phyloP scores from a whole-genome alignment of 2,888 invertebrate species.

The Lysandra coridon region DNA sequence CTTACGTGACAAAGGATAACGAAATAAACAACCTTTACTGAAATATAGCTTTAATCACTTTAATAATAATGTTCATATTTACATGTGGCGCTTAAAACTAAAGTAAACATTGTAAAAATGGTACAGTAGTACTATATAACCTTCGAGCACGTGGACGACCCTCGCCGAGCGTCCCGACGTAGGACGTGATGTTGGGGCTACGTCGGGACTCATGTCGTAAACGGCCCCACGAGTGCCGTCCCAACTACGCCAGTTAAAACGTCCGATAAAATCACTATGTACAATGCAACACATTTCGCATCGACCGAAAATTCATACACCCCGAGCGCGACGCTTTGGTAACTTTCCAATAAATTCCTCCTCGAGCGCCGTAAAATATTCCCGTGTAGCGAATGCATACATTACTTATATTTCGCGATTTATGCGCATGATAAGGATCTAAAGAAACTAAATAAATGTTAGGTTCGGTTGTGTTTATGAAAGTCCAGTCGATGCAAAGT shows the following conservation, averaged over 20 bases:
- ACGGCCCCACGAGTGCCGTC: not conserved
- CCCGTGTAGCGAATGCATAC: not conserved
- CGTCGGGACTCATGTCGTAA: not conserved
- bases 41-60: conserved; percentile 79
- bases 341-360: conserved; percentile 21
- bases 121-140: conserved; percentile 41
- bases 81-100: conserved; percentile 72
- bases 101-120: conserved; percentile 73
- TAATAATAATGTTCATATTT: conserved; percentile 72
- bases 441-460: not conserved
- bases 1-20: not conserved
- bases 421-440: not conserved
- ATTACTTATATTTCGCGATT: not conserved
- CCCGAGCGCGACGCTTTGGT: conserved; percentile 3
- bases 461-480: not conserved
- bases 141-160: conserved; percentile 12
- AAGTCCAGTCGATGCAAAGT: conserved; percentile 8
- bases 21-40: conserved; percentile 54
- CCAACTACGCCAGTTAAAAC: conserved; percentile 19
- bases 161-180: not conserved
- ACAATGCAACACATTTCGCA: conserved; percentile 18
- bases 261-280: conserved; percentile 25
- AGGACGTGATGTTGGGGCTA: not conserved
- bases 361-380: conserved; percentile 9
- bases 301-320: conserved; percentile 23